Percentiles rank a stretch among this genome's conserved stretches.
These are phyloP conservation scores for Listronotus oregonensis DNA, from an alignment of 1,140 invertebrate genomes.

Conservation along the genomic window DNA sequence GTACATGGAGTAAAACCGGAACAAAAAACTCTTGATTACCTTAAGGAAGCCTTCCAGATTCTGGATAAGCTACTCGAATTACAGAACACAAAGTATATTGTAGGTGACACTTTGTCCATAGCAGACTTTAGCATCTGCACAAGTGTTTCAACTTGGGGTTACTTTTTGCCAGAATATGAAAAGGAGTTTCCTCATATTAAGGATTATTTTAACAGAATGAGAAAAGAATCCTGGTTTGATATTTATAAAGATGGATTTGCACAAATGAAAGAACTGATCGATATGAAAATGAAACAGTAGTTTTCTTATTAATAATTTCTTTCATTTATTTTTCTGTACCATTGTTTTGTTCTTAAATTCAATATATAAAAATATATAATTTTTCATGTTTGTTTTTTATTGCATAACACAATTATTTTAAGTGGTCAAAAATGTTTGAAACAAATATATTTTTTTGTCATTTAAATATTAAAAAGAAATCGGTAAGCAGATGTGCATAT, in stretches of 20 bases:
- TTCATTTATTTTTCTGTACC: too few relatives aligned
- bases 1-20: neutral
- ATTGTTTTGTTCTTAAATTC: too few relatives aligned
- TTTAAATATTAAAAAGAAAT: too few relatives aligned
- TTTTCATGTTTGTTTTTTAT: too few relatives aligned
- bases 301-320: too few relatives aligned
- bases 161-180: conserved; percentile 19
- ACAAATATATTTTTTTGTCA: too few relatives aligned
- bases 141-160: conserved; percentile 14
- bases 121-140: conserved; percentile 38
- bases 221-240: conserved; percentile 14
- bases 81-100: conserved; percentile 28
- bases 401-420: too few relatives aligned
- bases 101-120: conserved; percentile 34
- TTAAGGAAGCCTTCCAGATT: conserved; percentile 27
- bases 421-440: too few relatives aligned
- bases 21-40: neutral
- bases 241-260: conserved; percentile 8
- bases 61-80: conserved; percentile 28
- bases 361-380: too few relatives aligned
- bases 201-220: conserved; percentile 20
- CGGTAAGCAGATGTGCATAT: too few relatives aligned
- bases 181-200: conserved; percentile 20
- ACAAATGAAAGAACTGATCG: neutral
- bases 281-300: too few relatives aligned